A percentile compares a stretch with the other conserved stretches of the same genome.
phyloP scores from a whole-genome alignment of 2,888 invertebrate species.

The Charanyca ferruginea region DNA sequence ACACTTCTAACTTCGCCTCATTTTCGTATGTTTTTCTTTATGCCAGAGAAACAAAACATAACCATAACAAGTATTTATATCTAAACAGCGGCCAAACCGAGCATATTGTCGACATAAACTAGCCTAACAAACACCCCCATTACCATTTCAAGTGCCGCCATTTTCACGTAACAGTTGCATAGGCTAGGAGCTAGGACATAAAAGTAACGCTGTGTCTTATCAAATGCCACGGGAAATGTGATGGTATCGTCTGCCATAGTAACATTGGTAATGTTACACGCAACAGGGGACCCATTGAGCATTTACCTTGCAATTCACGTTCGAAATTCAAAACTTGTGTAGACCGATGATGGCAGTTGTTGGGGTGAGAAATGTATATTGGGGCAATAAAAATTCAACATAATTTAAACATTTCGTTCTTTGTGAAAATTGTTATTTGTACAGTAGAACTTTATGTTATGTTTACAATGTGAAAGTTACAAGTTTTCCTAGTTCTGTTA shows the following conservation, averaged over 20 bases:
- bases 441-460: conserved; percentile 19
- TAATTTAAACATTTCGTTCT: conserved; percentile 14
- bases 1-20: neutral
- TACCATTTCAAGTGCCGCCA: conserved; percentile 50
- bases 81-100: conserved; percentile 15
- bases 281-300: conserved; percentile 82
- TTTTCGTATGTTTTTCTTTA: neutral
- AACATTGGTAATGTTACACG: conserved; percentile 75
- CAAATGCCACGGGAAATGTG: conserved; percentile 78
- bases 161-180: conserved; percentile 68
- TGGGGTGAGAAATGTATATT: conserved; percentile 15
- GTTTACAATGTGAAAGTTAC: conserved; percentile 13
- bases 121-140: conserved; percentile 47
- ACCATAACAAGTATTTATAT: conserved; percentile 30
- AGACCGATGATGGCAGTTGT: conserved; percentile 17
- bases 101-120: conserved; percentile 51
- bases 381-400: conserved; percentile 11
- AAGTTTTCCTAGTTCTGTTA: conserved; percentile 26
- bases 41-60: conserved; percentile 18
- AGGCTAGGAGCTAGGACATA: conserved; percentile 61
- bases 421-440: conserved; percentile 11
- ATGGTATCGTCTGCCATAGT: conserved; percentile 70
- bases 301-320: conserved; percentile 79
- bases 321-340: conserved; percentile 78
- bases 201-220: conserved; percentile 77